phyloP scores from a whole-genome alignment of 2,888 invertebrate species.

The Anthophora plumipes region DNA sequence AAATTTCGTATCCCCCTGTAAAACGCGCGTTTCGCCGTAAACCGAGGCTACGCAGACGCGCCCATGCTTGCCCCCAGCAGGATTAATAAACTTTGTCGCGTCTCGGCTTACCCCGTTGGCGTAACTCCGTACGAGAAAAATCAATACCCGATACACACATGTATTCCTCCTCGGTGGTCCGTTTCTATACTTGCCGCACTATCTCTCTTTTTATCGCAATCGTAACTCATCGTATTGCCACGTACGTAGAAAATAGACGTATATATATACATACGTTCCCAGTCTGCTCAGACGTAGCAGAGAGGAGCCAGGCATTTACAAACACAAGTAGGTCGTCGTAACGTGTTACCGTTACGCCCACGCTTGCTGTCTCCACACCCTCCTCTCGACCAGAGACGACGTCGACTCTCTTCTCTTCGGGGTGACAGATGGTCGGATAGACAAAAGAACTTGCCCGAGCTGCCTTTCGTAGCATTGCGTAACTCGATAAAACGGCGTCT shows the following conservation, averaged over 20 bases:
- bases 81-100: slow-evolving; percentile 77
- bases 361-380: slow-evolving; percentile 38
- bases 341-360: slow-evolving; percentile 47
- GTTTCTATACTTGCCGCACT: slow-evolving; percentile 74
- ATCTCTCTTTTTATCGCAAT: slow-evolving; percentile 80
- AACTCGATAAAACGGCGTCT: slow-evolving; percentile 78
- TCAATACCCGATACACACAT: slow-evolving; percentile 80
- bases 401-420: slow-evolving; percentile 42
- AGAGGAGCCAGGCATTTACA: slow-evolving; percentile 31
- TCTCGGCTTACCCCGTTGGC: slow-evolving; percentile 71
- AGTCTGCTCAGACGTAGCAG: slow-evolving; percentile 45
- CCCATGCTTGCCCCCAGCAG: slow-evolving; percentile 61
- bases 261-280: slow-evolving; percentile 8
- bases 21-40: slow-evolving; percentile 34
- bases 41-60: slow-evolving; percentile 66
- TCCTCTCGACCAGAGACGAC: slow-evolving; percentile 16
- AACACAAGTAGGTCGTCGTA: slow-evolving; percentile 54
- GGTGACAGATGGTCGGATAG: slow-evolving; percentile 80
- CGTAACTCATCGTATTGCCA: slow-evolving; percentile 72
- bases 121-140: slow-evolving; percentile 74
- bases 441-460: slow-evolving; percentile 78
- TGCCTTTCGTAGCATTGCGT: slow-evolving; percentile 74
- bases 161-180: slow-evolving; percentile 71
- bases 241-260: slow-evolving; percentile 54
- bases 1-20: slow-evolving; percentile 20